Base-by-base conservation (phyloP, 2,113 vertebrate genomes). In the Nestor notabilis region DNA sequence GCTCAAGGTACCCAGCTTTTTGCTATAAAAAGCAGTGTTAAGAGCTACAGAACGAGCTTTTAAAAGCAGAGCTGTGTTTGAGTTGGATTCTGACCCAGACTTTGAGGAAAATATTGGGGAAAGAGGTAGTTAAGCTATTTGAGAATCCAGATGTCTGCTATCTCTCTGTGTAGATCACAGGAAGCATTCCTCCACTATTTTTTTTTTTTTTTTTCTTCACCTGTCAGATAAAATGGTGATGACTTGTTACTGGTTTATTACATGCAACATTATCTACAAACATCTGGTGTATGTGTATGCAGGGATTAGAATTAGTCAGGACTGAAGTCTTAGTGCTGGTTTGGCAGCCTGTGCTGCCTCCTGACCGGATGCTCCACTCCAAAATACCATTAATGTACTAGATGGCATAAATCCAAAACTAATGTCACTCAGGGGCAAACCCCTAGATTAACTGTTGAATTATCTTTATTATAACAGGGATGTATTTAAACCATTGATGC, bases 391-490 rank as follows among this genome's bases (percentile, higher is more conserved):
- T 13, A 9, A 52, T 5, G 81, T 6, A 27, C 63, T 1, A 6
- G 29, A 1, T 39, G 82, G 88, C 90, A 13, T 12, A 1, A 60
- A 11, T 44, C 79, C 91, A 25, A 10, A 37, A 3, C 37, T 8
- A 25, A 5, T 9, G 19, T 9, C 17, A 6, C 43, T 28, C 0
- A 1, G 82, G 75, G 52, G 10, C 71, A 61, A 24, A 14, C 0
- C 72, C 75, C 88, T 24, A 0, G 5, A 0, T 12, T 3, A 3
- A 18, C 44, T 2, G 11, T 0, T 12, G 58, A 4, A 1, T 50
- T 21, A 0, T 18, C 49, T 23, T 4, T 23, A 0, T 8, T 7
- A 1, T 5, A 41, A 2, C 58, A 53, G 19, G 0, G 53, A 17
- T 17, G 28, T 9, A 12, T 24, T 24, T 13, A 9, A 2, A 7